These are phyloP conservation scores for Hyposoter didymator DNA, from an alignment of 2,888 invertebrate genomes.

Conservation along the genomic window DNA sequence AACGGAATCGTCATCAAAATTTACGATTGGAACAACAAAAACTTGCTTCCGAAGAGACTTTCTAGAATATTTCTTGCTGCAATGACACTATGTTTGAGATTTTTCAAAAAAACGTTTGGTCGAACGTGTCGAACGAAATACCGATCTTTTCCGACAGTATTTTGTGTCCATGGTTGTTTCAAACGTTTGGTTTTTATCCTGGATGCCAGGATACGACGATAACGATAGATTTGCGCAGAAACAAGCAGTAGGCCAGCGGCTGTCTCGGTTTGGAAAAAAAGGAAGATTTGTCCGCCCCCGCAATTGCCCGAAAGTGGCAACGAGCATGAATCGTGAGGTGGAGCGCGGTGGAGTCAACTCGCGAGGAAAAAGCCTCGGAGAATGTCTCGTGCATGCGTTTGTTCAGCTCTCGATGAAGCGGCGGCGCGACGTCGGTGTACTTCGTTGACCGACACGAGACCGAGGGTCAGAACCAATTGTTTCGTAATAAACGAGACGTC, in stretches of 20 bases:
- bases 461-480: conserved; percentile 14
- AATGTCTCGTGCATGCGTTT: neutral
- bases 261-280: neutral
- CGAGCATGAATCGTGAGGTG: neutral
- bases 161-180: too few relatives aligned
- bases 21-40: too few relatives aligned
- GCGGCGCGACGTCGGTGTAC: conserved; percentile 5
- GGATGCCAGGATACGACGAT: too few relatives aligned
- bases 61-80: too few relatives aligned
- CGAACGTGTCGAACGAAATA: too few relatives aligned
- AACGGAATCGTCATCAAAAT: too few relatives aligned
- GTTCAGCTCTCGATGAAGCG: neutral
- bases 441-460: conserved; percentile 7
- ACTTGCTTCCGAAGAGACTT: too few relatives aligned
- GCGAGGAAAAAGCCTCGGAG: neutral
- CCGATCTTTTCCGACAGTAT: too few relatives aligned
- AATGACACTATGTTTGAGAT: too few relatives aligned
- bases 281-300: neutral
- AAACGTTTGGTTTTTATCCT: too few relatives aligned
- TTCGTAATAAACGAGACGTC: conserved; percentile 9
- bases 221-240: neutral
- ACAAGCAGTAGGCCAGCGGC: neutral
- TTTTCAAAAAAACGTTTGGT: too few relatives aligned
- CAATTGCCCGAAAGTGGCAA: neutral
- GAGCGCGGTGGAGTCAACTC: neutral